Conservation (phyloP, 2,113 vertebrate species). For the Campylomormyrus tamandua region DNA sequence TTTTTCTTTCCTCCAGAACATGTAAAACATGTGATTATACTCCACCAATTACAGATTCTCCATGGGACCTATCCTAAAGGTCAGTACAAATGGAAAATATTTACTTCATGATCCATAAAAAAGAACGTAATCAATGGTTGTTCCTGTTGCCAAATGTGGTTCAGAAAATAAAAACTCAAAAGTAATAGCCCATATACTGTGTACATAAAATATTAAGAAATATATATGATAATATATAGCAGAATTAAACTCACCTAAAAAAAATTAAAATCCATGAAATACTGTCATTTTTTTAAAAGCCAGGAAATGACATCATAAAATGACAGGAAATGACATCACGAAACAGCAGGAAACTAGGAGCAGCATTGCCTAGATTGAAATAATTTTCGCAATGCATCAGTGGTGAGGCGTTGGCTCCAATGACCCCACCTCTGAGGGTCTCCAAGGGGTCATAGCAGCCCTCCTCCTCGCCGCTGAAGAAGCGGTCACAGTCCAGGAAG, state of each 20-base stretch:
- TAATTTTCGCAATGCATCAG: not conserved
- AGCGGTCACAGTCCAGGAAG: conserved; percentile 84
- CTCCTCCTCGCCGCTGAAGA: conserved; percentile 73
- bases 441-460: conserved; percentile 82
- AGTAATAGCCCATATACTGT: not conserved
- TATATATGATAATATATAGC: not conserved
- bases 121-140: not conserved
- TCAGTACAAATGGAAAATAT: not conserved
- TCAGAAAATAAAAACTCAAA: not conserved
- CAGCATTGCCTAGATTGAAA: not conserved
- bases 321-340: not conserved
- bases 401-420: not conserved
- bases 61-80: not conserved
- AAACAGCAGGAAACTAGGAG: not conserved
- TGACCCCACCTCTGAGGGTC: conserved; percentile 65
- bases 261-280: not conserved
- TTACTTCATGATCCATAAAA: not conserved
- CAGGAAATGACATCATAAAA: not conserved
- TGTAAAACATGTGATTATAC: not conserved
- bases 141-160: not conserved
- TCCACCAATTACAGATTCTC: not conserved
- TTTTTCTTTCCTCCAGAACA: not conserved
- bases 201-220: not conserved
- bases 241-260: not conserved
- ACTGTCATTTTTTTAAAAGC: not conserved